Evolutionary conservation across 2,888 invertebrate species (phyloP), one percentile per base, ranked within the genome.

Genomic region (Tortricodes alternella): DNA sequence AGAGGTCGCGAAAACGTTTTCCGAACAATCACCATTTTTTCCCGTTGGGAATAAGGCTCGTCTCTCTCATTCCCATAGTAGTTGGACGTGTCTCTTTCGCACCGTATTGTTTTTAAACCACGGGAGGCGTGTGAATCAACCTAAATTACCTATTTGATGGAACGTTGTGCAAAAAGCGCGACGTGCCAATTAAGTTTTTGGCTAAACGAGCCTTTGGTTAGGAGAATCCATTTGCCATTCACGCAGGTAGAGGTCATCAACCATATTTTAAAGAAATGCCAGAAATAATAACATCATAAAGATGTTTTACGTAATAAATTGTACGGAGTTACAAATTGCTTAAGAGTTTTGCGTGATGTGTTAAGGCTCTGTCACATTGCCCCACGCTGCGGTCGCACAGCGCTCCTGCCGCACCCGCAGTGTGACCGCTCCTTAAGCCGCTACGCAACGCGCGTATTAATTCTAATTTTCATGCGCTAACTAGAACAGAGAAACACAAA

Each of bases 11-110:
- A 71, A 73, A 68, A 67, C 60, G 55, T 66, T 75, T 74, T 63
- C 68, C 65, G 62, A 61, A 75, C 78, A 78, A 74, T 77, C 52
- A 57, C 53, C 16, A 52, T 67, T 74, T 81, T 80, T 79, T 75
- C 66, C 44, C 64, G 58, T 67, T 74, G 74, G 69, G 77, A 78
- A 80, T 73, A 66, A 61, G 16, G 41, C 44, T 59, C 61, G 62
- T 62, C 61, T 62, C 60, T 59, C 59, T 68, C 59, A 51, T 62
- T 60, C 58, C 62, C 56, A 66, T 65, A 63, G 68, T 69, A 71
- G 15, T 35, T 35, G 67, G 60, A 46, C 58, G 52, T 65, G 65
- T 71, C 60, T 67, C 60, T 55, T 50, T 61, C 61, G 18, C 46
- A 19, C 39, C 34, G 46, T 64, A 75, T 77, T 76, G 74, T 79